These are phyloP conservation scores for Tauraco erythrolophus DNA, from an alignment of 2,113 vertebrate species.

Conservation along the genomic window DNA sequence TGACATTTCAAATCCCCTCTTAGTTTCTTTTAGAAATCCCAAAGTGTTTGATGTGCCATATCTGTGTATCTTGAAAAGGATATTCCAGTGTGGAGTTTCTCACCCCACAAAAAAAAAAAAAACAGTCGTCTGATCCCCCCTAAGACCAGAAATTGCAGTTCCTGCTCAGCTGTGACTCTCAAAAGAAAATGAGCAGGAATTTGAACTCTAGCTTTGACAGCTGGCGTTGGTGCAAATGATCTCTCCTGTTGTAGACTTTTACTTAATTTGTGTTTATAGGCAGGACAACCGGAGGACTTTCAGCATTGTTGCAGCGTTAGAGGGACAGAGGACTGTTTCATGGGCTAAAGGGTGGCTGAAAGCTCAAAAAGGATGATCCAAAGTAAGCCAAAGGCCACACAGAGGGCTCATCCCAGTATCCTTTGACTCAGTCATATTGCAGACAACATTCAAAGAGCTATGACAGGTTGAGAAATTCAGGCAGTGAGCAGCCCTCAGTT, in stretches of 20 bases:
- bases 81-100: constrained; percentile 13
- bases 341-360: background rate
- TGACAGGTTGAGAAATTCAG: background rate
- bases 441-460: background rate
- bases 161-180: background rate
- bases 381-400: background rate
- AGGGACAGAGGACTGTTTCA: background rate
- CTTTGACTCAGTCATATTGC: background rate
- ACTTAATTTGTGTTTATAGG: background rate
- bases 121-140: background rate
- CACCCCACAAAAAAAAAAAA: background rate
- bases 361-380: background rate
- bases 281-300: background rate
- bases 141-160: background rate
- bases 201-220: background rate
- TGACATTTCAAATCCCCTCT: constrained; percentile 56
- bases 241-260: background rate
- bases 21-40: constrained; percentile 21
- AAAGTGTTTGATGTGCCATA: constrained; percentile 24
- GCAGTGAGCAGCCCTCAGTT: background rate
- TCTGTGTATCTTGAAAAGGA: constrained; percentile 31
- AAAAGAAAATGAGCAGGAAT: background rate
- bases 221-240: background rate
- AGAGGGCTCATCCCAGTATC: background rate
- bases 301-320: background rate